phyloP scores from a whole-genome alignment of 1,140 invertebrate genomes.

The Magallana gigas region DNA sequence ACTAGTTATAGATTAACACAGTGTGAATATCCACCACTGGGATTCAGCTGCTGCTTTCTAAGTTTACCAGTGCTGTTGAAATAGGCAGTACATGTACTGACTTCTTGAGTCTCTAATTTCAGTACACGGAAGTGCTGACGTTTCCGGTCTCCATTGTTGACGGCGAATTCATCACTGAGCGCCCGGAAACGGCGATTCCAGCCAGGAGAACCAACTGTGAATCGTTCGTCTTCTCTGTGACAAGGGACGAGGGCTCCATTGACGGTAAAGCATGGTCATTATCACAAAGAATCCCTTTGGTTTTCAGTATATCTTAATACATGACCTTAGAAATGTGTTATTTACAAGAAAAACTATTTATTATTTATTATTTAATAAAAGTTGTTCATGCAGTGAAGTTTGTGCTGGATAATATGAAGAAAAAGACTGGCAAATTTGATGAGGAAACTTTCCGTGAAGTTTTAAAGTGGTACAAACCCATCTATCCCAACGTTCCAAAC shows the following conservation, averaged over 20 bases:
- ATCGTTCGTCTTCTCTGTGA: slow-evolving; percentile 60
- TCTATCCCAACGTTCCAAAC: slow-evolving; percentile 30
- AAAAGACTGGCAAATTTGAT: neutral
- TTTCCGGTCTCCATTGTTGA: slow-evolving; percentile 55
- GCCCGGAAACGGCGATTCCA: slow-evolving; percentile 47
- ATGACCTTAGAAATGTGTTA: neutral
- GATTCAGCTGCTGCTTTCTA: too few species aligned
- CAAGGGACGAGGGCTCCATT: slow-evolving; percentile 61
- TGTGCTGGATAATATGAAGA: neutral
- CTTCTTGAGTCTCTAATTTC: neutral
- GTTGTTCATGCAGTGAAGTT: neutral
- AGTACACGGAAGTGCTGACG: slow-evolving; percentile 21
- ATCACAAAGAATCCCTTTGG: too few species aligned
- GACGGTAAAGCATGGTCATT: slow-evolving; percentile 47
- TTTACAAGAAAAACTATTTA: neutral
- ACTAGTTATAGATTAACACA: too few species aligned
- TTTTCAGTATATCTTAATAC: too few species aligned
- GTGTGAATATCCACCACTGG: too few species aligned
- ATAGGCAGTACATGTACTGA: too few species aligned
- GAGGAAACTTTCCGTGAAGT: slow-evolving; percentile 20
- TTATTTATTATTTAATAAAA: neutral
- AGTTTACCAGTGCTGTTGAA: too few species aligned
- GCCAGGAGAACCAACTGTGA: slow-evolving; percentile 55
- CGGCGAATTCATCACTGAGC: slow-evolving; percentile 49
- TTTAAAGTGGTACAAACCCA: slow-evolving; percentile 41